Evolutionary conservation across 2,113 vertebrate genomes (phyloP).

Genomic region (Dolichotis patagonum): DNA sequence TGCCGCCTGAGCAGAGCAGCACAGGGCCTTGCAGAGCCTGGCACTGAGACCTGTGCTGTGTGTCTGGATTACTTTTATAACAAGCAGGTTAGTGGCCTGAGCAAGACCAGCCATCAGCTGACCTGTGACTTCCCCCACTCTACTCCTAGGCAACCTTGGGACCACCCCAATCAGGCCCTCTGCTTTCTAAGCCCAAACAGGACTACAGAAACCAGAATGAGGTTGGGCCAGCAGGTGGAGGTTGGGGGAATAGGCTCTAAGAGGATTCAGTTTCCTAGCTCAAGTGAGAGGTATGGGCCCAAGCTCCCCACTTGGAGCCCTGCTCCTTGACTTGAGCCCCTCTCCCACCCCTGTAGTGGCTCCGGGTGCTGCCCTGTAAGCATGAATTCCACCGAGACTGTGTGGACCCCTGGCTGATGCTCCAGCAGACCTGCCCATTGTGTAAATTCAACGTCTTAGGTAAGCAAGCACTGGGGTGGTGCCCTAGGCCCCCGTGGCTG

Average conservation of each 20-base stretch:
- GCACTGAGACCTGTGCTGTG: constrained; percentile 93
- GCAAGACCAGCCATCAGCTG: neutral
- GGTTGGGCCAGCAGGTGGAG: neutral
- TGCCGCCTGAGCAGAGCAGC: constrained; percentile 87
- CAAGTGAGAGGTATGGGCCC: neutral
- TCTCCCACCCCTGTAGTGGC: constrained; percentile 85
- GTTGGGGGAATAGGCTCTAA: neutral
- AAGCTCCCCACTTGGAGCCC: neutral
- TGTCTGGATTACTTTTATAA: constrained; percentile 95
- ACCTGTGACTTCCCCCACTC: neutral
- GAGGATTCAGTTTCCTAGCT: neutral
- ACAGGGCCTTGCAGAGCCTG: constrained; percentile 70
- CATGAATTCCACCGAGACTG: constrained; percentile 97
- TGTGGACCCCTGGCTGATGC: constrained; percentile 96
- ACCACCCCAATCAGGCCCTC: neutral
- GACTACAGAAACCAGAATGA: neutral
- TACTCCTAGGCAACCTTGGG: accelerated
- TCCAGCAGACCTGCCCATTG: constrained; percentile 96
- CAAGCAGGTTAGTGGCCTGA: constrained; percentile 89
- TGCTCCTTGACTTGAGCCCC: neutral
- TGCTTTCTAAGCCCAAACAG: neutral
- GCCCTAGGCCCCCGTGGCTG: neutral
- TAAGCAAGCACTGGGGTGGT: constrained; percentile 84
- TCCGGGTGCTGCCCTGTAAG: constrained; percentile 94
- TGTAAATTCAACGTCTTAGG: constrained; percentile 95